phyloP scores from a whole-genome alignment of 1,140 invertebrate genomes.

The Drosophila pectinifera region DNA sequence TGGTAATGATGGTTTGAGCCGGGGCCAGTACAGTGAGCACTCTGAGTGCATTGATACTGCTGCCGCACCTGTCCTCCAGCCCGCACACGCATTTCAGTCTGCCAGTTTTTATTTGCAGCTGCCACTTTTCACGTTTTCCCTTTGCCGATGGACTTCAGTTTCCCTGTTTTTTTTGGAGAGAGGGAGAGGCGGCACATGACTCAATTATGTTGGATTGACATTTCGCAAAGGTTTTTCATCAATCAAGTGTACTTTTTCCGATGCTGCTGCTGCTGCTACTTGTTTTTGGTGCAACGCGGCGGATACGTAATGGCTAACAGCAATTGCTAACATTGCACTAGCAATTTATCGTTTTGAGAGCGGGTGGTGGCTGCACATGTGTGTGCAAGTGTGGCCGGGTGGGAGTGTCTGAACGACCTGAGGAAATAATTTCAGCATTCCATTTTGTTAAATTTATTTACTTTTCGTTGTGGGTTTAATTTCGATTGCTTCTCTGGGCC shows the following conservation, averaged over 20 bases:
- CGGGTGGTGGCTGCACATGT: background rate
- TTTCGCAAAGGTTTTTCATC: slow-evolving; percentile 74
- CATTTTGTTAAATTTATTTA: slow-evolving; percentile 62
- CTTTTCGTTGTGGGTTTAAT: slow-evolving; percentile 43
- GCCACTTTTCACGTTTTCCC: slow-evolving; percentile 42
- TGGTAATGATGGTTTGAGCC: slow-evolving; percentile 68
- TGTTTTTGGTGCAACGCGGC: slow-evolving; percentile 57
- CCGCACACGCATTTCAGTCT: slow-evolving; percentile 40
- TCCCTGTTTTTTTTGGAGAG: slow-evolving; percentile 3
- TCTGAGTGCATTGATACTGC: slow-evolving; percentile 27
- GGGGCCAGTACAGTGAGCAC: slow-evolving; percentile 30
- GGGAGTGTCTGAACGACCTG: slow-evolving; percentile 42
- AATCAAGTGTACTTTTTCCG: slow-evolving; percentile 73
- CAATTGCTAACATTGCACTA: slow-evolving; percentile 68
- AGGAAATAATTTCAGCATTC: slow-evolving; percentile 58
- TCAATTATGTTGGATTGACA: slow-evolving; percentile 80
- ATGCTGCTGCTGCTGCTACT: slow-evolving; percentile 28
- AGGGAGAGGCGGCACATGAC: slow-evolving; percentile 42
- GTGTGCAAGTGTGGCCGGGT: background rate
- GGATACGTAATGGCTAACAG: slow-evolving; percentile 74
- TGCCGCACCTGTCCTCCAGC: background rate
- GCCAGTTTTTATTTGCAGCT: slow-evolving; percentile 52
- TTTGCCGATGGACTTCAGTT: slow-evolving; percentile 14
- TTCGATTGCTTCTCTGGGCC: slow-evolving; percentile 49
- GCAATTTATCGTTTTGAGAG: slow-evolving; percentile 62